Evolutionary conservation across 2,797 vertebrate species (phyloP), one percentile per base, ranked within the genome.

Genomic region (Spinus olivaceus): DNA sequence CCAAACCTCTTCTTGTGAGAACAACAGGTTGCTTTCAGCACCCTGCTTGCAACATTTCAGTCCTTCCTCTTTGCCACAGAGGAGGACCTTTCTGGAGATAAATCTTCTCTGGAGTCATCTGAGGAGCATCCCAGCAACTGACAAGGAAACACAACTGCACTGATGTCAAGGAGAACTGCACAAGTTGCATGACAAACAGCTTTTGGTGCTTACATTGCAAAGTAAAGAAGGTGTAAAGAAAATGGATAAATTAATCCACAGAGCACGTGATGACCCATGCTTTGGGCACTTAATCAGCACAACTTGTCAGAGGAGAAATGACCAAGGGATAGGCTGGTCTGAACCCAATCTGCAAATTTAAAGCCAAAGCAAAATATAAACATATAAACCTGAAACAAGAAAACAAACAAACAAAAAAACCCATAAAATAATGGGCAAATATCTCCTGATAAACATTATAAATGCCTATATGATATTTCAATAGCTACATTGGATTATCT

Each of bases 321-420:
- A 56, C 22, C 8, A 70, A 81, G 51, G 13, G 24, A 63, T 12
- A 67, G 15, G 17, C 3, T 86, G 22, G 18, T 53, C 49, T 60
- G 9, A 84, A 70, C 3, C 4, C 0, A 0, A 73, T 8, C 32
- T n/a, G 10, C 27, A 60, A 49, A 32, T 51, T 41, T 56, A 81
- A 92, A 85, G 35, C 15, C 53, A 54, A 91, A 74, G 33, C 49
- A 30, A 90, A 93, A 57, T 65, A 50, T 9, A 49, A 42, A 15
- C 17, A 47, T 16, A 39, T 7, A 47, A 46, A 61, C 56, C 12
- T 20, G 33, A 37, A 82, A 15, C 22, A 50, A 78, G 1, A 7
- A 37, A 37, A 16, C 9, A 70, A 44, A 21, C 9, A 37, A 32
- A 39, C 8, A 33, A 67, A 57, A 25, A 2, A 37, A 5, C 37